Conservation (phyloP, 2,113 vertebrate species). For the Varanus salvator region DNA sequence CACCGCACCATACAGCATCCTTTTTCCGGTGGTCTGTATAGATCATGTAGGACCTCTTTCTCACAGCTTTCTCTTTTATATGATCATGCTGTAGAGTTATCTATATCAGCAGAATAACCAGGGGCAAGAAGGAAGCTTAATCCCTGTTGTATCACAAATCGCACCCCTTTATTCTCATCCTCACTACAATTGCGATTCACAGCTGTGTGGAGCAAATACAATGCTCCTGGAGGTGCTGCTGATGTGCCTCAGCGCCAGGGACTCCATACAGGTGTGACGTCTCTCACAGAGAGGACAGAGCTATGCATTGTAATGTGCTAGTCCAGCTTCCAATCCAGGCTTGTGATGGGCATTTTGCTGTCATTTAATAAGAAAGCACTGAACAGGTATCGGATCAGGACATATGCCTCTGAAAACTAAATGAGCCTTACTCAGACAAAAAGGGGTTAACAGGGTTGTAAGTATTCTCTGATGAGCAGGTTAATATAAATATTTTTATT, state of each 20-base stretch:
- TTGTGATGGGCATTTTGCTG: not conserved
- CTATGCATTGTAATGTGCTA: not conserved
- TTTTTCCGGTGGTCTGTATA: not conserved
- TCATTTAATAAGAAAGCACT: not conserved
- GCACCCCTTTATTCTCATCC: not conserved
- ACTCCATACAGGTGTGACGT: not conserved
- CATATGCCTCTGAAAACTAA: not conserved
- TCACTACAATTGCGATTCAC: not conserved
- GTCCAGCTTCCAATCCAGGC: too few relatives aligned
- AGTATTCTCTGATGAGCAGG: not conserved
- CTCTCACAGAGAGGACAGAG: not conserved
- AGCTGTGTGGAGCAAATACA: not conserved
- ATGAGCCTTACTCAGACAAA: not conserved
- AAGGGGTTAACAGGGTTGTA: not conserved
- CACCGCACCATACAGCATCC: not conserved
- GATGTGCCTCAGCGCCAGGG: not conserved
- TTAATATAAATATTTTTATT: not conserved
- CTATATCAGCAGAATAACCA: not conserved
- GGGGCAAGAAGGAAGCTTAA: not conserved
- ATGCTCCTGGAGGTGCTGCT: not conserved
- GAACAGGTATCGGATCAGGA: not conserved
- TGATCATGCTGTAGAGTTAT: not conserved
- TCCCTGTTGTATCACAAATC: not conserved
- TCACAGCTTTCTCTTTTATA: not conserved
- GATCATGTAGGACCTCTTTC: too few relatives aligned